phyloP scores from a whole-genome alignment of 2,888 invertebrate species.

The Sipha maydis region DNA sequence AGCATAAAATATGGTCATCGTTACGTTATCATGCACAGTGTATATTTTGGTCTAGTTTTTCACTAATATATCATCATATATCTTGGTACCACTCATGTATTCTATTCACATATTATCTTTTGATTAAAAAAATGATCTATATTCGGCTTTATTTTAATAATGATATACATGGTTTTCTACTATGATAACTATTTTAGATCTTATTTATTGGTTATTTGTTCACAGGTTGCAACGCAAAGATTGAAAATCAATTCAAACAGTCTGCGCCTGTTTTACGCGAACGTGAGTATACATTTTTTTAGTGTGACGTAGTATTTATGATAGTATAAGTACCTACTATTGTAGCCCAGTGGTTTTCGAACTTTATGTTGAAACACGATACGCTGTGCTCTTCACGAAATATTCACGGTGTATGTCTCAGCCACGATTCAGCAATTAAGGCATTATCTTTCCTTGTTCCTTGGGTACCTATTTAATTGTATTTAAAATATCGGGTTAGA shows the following conservation, averaged over 20 bases:
- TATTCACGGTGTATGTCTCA: too few relatives aligned
- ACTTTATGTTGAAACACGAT: background rate
- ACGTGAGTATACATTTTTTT: slow-evolving; percentile 29
- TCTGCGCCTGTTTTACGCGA: slow-evolving; percentile 4
- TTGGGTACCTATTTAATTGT: too few relatives aligned
- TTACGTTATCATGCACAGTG: background rate
- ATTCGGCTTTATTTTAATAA: background rate
- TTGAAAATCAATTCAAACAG: slow-evolving; percentile 44
- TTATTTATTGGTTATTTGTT: background rate
- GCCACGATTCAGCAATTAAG: too few relatives aligned
- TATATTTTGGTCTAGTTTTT: background rate
- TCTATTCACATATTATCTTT: background rate
- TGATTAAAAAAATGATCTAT: too few relatives aligned
- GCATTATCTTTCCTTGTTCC: too few relatives aligned
- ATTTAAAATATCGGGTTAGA: too few relatives aligned
- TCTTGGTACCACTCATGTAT: background rate
- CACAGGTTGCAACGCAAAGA: slow-evolving; percentile 51
- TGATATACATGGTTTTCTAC: background rate
- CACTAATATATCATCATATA: background rate
- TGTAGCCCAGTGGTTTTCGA: background rate
- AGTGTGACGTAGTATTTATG: background rate
- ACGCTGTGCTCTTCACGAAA: too few relatives aligned
- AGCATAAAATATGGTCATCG: background rate
- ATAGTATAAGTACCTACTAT: too few relatives aligned
- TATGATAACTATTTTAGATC: background rate